Base-by-base conservation (phyloP, 1,140 invertebrate species). In the Hycleus cichorii region DNA sequence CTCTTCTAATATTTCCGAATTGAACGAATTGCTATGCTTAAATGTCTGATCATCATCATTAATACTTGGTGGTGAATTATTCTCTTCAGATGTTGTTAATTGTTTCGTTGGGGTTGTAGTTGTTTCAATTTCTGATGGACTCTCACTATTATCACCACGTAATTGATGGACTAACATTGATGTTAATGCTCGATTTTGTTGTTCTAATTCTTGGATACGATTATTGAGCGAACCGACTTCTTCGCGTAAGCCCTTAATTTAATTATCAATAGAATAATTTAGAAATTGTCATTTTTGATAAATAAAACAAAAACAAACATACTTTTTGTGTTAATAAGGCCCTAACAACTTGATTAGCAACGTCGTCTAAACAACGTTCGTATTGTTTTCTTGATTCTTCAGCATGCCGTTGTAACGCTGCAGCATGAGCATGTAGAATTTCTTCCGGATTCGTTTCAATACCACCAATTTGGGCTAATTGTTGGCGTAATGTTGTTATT, bases 311-410 rank as follows among this genome's bases (percentile, higher is more conserved):
- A 49, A 48, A 18, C 18, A 18, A 38, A 57, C 39, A 45, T 72
- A 91, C 90, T 83, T 91, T 91, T 79, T 91, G 90, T 18, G 86
- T 84, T 53, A 91, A 80, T 39, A 92, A 77, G 24, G 89, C 89
- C 63, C 87, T 82, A 43, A 91, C 88, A 61, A 90, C 86, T 72
- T 89, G 85, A 73, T 87, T 87, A 54, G 87, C 86, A 12, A 89
- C 86, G 70, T 89, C 86, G 72, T 89, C 88, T 39, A 89, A 72
- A 68, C 86, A 89, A 60, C 82, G 79, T 71, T 89, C 87, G 70
- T 88, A 89, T 64, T 88, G 84, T 56, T 79, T 86, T 78, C 76
- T 87, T 66, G 75, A 80, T 76, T 75, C 83, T 75, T 66, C 86
- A 62, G 67, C 84, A 68, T 73, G 82, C 82, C 57, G 51, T 66